These are phyloP conservation scores for Lerema accius DNA, from an alignment of 1,140 invertebrate species.

Conservation along the genomic window DNA sequence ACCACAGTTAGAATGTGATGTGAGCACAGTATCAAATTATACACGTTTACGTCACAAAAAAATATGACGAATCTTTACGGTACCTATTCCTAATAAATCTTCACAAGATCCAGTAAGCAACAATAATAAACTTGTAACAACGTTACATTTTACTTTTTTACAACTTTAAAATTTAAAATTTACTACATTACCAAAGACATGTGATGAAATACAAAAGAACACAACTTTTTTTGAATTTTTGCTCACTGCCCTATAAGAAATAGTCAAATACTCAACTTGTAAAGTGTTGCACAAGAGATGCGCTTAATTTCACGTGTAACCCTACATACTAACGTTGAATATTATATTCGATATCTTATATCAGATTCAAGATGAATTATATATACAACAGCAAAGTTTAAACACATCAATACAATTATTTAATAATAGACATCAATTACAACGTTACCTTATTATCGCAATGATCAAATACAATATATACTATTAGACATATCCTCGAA, in stretches of 20 bases:
- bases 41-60: too few relatives aligned
- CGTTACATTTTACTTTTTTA: too few relatives aligned
- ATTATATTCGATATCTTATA: slow-evolving; percentile 29
- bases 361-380: slow-evolving; percentile 27
- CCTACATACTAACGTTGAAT: slow-evolving; percentile 20
- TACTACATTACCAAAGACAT: too few relatives aligned
- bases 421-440: slow-evolving; percentile 21
- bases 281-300: slow-evolving; percentile 3
- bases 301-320: slow-evolving; percentile 23
- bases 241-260: not conserved
- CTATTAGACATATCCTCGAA: not conserved
- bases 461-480: slow-evolving; percentile 6
- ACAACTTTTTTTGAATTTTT: too few relatives aligned
- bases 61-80: too few relatives aligned
- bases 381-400: slow-evolving; percentile 16
- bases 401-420: slow-evolving; percentile 25
- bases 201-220: too few relatives aligned
- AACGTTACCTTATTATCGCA: slow-evolving; percentile 12
- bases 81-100: too few relatives aligned
- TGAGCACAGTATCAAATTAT: too few relatives aligned
- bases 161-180: too few relatives aligned
- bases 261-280: slow-evolving; percentile 16
- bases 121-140: too few relatives aligned
- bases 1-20: too few relatives aligned
- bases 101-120: too few relatives aligned